Base-by-base conservation (phyloP, 2,888 invertebrate species). In the Folsomia candida region DNA sequence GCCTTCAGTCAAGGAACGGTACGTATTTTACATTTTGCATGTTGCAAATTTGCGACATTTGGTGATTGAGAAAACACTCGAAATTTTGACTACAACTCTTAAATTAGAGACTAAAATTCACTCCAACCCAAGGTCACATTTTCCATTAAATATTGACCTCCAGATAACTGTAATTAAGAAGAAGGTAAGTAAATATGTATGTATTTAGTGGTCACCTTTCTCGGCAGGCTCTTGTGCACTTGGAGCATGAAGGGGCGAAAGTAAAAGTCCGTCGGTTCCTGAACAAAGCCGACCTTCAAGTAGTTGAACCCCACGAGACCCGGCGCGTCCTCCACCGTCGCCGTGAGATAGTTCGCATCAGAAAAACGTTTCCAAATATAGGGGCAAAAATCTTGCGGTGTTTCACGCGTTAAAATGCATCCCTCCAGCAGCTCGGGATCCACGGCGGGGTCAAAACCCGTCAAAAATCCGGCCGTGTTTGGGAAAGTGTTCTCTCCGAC, bases 401-500 rank as follows among this genome's bases (percentile, higher is more conserved):
- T 47, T 29, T 65, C 57, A 1, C 14, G 28, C 18, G 62, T 51
- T 11, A 57, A 22, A 18, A 61, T 51, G 26, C 59, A 72, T 18
- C 87, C 85, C 81, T 95, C 94, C 81, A 91, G 92, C 27, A 59
- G 69, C 4, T 26, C 18, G 25, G n/a, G n/a, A n/a, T n/a, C n/a
- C n/a, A n/a, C n/a, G n/a, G n/a, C n/a, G n/a, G n/a, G n/a, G n/a
- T n/a, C n/a, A n/a, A n/a, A n/a, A n/a, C 95, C 96, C 1, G 89
- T 88, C 9, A 95, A 84, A 74, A 93, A 87, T 0, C 96, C 91
- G 6, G 91, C 87, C 70, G 97, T 83, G 83, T 97, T 97, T 0
- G 94, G 93, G 82, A 92, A 95, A 0, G 96, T 95, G 82, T 96
- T 97, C 83, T 97, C 96, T 2, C 89, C 97, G n/a, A 58, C n/a